Evolutionary conservation across 1,140 invertebrate genomes (phyloP), one percentile per base, ranked within the genome.

Genomic region (Philaenus spumarius): DNA sequence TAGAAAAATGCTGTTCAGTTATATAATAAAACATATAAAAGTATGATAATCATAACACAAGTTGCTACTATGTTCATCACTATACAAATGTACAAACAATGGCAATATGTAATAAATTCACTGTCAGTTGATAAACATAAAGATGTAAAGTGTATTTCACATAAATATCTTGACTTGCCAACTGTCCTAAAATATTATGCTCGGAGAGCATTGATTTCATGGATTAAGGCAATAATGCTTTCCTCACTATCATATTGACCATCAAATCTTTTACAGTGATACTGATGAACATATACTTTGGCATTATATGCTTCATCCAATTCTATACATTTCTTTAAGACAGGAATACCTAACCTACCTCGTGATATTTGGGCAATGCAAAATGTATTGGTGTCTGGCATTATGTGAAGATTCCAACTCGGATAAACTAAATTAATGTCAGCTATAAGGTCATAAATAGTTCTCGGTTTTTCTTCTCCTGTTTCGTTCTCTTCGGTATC

Each of bases 301-400:
- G 58, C 61, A 51, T 54, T 55, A 34, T 60, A 62, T 15, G 2
- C 22, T 50, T 62, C 43, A 52, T 62, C 58, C 19, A 62, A 48
- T 56, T 62, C 61, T 20, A 62, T 62, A 48, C 56, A 58, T 50
- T 59, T 62, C 22, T 62, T 62, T n/a, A 62, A 45, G 6, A 40
- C 54, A 6, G 61, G 61, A 26, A 62, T 48, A 1, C 61, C 61
- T 26, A 55, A 48, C 6, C 57, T 24, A 19, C 61, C 61, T 17
- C 58, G 26, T 9, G 51, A 48, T 12, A 62, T 52, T 56, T 62
- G 61, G 1, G 61, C 61, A 26, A 62, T 60, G 23, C 61, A 62
- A 50, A 62, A 59, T 17, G 50, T 35, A 20, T 59, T 62, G 11
- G 57, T 48, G 22, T 62, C 47, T 7, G 58, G 58, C 2, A 62